Conservation (phyloP, 2,888 invertebrate species). For the Criorhina ranunculi region DNA sequence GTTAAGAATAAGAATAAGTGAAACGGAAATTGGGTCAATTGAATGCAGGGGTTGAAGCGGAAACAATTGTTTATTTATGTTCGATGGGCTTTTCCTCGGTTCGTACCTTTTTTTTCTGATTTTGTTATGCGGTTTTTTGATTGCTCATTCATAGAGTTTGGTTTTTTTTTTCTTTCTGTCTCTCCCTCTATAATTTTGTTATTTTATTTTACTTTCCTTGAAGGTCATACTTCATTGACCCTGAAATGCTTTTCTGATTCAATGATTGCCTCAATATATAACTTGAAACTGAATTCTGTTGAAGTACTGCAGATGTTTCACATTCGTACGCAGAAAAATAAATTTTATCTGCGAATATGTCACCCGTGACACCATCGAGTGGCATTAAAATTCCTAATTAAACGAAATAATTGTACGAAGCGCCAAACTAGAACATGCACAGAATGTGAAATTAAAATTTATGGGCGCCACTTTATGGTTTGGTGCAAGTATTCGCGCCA, state of each 20-base stretch:
- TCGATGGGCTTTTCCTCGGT: constrained; percentile 43
- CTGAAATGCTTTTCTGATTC: constrained; percentile 59
- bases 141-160: constrained; percentile 49
- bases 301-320: constrained; percentile 64
- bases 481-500: constrained; percentile 52
- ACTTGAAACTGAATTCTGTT: constrained; percentile 15
- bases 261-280: not conserved
- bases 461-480: constrained; percentile 67
- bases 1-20: constrained; percentile 48
- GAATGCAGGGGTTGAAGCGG: constrained; percentile 69
- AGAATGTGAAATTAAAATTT: constrained; percentile 67
- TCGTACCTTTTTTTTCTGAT: constrained; percentile 16
- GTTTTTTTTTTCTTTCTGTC: not conserved
- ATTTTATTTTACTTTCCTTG: no score
- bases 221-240: constrained; percentile 73
- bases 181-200: not conserved
- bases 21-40: constrained; percentile 73
- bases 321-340: not conserved
- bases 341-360: constrained; percentile 32
- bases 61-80: constrained; percentile 74
- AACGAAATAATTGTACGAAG: constrained; percentile 61
- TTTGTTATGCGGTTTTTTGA: constrained; percentile 58
- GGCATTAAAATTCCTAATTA: constrained; percentile 71
- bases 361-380: constrained; percentile 46
- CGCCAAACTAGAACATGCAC: constrained; percentile 55